Base-by-base conservation (phyloP, 2,888 invertebrate species). In the Cataglyphis rosenhaueri region DNA sequence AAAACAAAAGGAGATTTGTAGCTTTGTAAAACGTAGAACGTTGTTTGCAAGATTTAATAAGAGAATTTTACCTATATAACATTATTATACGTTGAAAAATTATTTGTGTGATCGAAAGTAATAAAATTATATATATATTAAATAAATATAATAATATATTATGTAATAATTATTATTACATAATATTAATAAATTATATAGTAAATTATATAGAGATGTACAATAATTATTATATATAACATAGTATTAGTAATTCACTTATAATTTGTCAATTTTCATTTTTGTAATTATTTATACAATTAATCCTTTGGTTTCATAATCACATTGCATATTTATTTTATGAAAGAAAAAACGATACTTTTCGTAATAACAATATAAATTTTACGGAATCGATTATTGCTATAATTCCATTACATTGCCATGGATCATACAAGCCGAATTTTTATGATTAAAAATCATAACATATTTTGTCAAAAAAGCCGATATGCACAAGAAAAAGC, bases 231-330 rank as follows among this genome's bases (percentile, higher is more conserved):
- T 29, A 5, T 29, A 76, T n/a, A 18, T 55, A 66, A 55, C 41
- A 41, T 10, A 41, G n/a, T 66, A n/a, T 25, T 66, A 41, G 55
- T 66, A 41, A 66, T 66, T 76, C n/a, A 29, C 25, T n/a, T 68
- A 76, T 41, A 52, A 66, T 25, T n/a, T 38, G 29, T 2, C 29
- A 52, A n/a, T 2, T 55, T 38, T 29, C 32, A 18, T n/a, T 76
- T 29, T 55, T 68, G 52, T 52, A n/a, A 66, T 66, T 76, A 66
- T 66, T 55, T 68, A 41, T 15, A 38, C 38, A 55, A 68, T 76
- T 76, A 41, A 66, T 76, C 25, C 41, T 76, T 66, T 44, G 32
- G 32, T 64, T 64, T 64, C 68, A 2, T 29, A 29, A 29, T 29
- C 29, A 29, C 1, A 29, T 29, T 29, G 2, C 29, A 29, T 29